Base-by-base conservation (phyloP, 2,797 vertebrate genomes). In the Neosalanx taihuensis region DNA sequence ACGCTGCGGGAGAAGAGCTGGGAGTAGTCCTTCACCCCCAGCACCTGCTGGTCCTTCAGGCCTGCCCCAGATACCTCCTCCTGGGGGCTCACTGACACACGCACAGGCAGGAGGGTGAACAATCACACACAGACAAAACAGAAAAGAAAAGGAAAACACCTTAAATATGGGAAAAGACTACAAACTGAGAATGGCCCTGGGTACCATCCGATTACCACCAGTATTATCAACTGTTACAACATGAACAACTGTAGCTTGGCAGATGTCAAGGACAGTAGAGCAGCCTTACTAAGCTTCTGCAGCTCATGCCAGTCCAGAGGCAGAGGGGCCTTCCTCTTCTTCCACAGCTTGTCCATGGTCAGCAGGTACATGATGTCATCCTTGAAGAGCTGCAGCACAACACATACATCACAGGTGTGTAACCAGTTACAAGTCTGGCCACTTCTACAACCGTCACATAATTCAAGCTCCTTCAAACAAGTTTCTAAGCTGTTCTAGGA, bases 271-370 rank as follows among this genome's bases (percentile, higher is more conserved):
- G 9, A 4, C 56, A 13, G n/a, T 13, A n/a, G 2, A n/a, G 23
- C 7, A 59, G 9, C 68, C 87, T 74, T 90, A 99, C 97, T 94
- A 73, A 89, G 92, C 68, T 90, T 92, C 74, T 97, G 92, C 35
- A 98, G 89, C 82, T 94, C 91, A 2, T 91, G 83, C 98, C 98
- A 99, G 84, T 98, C 95, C 79, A 99, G 86, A 0, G 98, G 98
- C 66, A 91, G 89, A 0, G 98, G 98, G 57, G 98, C 94, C 91
- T 96, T 99, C 84, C 98, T 95, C 89, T 98, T 99, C 84, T 94
- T 95, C 98, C 98, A 99, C 49, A 99, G 91, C 79, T 99, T 99
- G 89, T 99, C 98, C 98, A 99, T 99, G 1, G 96, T 98, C 84
- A 99, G 89, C 64, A 99, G 85, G 67, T 99, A 99, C 83, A 94